Base-by-base conservation (phyloP, 2,888 invertebrate species). In the Cosmopolites sordidus region DNA sequence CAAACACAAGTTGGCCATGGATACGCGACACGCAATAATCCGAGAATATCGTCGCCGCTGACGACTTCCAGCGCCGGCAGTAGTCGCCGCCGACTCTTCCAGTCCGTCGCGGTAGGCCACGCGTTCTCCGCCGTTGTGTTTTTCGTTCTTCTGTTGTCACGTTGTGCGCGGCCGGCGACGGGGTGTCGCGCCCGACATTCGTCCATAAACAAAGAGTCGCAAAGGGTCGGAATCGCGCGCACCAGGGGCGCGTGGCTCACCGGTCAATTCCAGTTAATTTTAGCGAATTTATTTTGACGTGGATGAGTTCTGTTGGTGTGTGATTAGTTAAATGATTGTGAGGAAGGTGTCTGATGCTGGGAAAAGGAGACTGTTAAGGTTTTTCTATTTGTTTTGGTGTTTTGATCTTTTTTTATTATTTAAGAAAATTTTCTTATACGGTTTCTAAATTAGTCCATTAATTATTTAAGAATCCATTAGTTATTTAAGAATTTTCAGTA, bases 201-300 rank as follows among this genome's bases (percentile, higher is more conserved):
- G 33, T n/a, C 33, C 33, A 3, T 33, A 33, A 12, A 4, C n/a
- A n/a, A 33, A 11, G 11, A 33, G 4, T 4, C 3, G 4, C 11
- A 38, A 43, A 39, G 57, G 45, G 52, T 56, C 14, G 15, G 38
- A 43, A 27, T 38, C 33, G 33, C 51, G 49, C 27, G 49, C 54
- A 47, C 54, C 33, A 43, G 30, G 43, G 43, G 47, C 48, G 41
- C 43, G 16, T 40, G 45, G 46, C 38, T 29, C 27, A 9, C 52
- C 48, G 50, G 43, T 50, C 44, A 33, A 43, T 27, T 9, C 14
- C 37, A 58, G 63, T 62, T 65, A 65, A 59, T 59, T 66, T 66
- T 65, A 66, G 65, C 65, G 51, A 58, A 63, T 62, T 64, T 67
- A 66, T 65, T 67, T 67, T 65, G 63, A 63, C 63, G 58, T 62